These are phyloP conservation scores for Axis porcinus DNA, from an alignment of 2,113 vertebrate species.

Conservation along the genomic window DNA sequence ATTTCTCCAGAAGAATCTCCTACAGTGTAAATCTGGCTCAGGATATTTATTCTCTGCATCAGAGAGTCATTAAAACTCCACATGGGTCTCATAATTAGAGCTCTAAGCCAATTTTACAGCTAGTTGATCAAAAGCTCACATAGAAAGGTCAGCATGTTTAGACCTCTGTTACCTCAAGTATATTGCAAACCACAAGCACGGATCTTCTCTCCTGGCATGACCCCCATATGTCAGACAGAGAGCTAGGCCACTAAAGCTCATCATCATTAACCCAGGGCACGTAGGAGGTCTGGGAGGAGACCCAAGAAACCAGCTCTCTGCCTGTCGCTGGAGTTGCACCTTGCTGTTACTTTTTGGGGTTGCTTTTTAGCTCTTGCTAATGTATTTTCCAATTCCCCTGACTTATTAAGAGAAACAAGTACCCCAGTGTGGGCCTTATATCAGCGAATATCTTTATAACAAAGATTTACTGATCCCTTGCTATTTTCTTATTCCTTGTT, in stretches of 20 bases:
- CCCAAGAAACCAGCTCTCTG: background rate
- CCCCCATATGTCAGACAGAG: background rate
- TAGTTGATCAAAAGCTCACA: background rate
- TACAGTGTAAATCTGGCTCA: background rate
- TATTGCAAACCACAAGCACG: background rate
- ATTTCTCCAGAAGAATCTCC: background rate
- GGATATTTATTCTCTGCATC: background rate
- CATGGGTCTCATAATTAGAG: background rate
- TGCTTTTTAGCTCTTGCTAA: background rate
- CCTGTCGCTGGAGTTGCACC: background rate
- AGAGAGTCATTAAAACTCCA: conserved; percentile 1
- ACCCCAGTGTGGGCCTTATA: background rate
- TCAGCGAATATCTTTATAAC: background rate
- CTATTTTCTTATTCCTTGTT: background rate
- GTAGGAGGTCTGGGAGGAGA: background rate
- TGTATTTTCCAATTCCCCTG: background rate
- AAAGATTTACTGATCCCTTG: background rate
- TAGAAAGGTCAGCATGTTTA: conserved; percentile 2
- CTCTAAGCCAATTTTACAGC: conserved; percentile 27
- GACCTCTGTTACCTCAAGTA: background rate
- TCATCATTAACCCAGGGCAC: conserved; percentile 49
- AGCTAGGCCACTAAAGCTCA: background rate
- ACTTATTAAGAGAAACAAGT: background rate
- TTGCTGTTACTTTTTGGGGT: background rate
- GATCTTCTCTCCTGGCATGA: background rate